Conservation (phyloP, 2,888 invertebrate species). For the Sarcophaga variegata region DNA sequence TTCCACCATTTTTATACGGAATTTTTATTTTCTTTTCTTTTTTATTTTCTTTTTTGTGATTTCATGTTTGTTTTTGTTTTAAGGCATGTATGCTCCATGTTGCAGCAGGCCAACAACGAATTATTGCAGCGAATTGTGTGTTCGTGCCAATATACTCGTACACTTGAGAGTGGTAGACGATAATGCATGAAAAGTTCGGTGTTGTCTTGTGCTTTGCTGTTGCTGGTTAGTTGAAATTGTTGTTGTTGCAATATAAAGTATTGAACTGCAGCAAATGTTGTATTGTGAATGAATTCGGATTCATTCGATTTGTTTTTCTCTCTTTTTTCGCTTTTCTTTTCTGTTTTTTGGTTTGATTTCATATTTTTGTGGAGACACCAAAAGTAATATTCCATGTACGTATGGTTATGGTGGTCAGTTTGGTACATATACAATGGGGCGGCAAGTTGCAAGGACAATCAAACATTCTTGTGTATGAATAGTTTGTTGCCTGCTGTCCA, state of each 20-base stretch:
- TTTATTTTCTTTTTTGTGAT: constrained; percentile 4
- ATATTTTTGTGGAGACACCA: constrained; percentile 36
- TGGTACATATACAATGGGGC: not conserved
- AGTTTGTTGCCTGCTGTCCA: constrained; percentile 53
- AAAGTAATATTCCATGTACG: constrained; percentile 43
- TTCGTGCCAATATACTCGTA: not conserved
- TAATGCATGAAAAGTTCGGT: not conserved
- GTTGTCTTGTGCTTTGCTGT: not conserved
- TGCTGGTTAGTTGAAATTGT: not conserved
- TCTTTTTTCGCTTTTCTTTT: constrained; percentile 18
- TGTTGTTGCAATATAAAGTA: constrained; percentile 52
- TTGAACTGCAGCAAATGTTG: constrained; percentile 60
- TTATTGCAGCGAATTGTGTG: not conserved
- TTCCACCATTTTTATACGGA: constrained; percentile 25
- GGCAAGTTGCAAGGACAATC: not conserved
- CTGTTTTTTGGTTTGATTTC: constrained; percentile 21
- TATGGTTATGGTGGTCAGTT: not conserved
- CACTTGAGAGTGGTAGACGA: not conserved
- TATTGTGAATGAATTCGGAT: constrained; percentile 52
- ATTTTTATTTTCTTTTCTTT: constrained; percentile 46
- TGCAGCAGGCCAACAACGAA: not conserved
- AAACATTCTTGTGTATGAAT: not conserved
- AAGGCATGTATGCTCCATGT: constrained; percentile 7
- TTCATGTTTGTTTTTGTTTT: constrained; percentile 39
- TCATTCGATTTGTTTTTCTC: constrained; percentile 36